Conservation (phyloP, 2,797 vertebrate species). For the Rhinella marina region DNA sequence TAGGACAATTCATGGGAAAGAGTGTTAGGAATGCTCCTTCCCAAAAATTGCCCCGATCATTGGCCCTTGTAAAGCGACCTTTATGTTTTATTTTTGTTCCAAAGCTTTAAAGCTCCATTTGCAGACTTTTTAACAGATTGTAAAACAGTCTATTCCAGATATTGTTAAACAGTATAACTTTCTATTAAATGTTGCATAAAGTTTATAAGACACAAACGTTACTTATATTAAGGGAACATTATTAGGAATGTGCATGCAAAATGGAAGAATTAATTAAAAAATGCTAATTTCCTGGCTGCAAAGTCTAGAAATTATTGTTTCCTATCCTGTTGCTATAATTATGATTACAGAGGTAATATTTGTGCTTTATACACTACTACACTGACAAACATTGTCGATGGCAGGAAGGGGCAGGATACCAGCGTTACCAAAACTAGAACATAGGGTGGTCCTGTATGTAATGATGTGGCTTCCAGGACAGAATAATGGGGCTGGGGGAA, state of each 20-base stretch:
- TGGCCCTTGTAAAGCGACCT: neutral
- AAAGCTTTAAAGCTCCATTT: constrained; percentile 22
- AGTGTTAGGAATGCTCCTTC: too few relatives aligned
- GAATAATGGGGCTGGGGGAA: neutral
- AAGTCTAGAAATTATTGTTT: neutral
- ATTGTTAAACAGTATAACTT: constrained; percentile 19
- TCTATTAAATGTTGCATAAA: constrained; percentile 10
- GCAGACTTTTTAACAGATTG: constrained; percentile 12
- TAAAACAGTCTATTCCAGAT: constrained; percentile 40
- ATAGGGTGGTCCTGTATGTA: neutral
- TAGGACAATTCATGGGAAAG: too few relatives aligned
- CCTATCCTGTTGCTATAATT: neutral
- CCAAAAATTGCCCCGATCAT: too few relatives aligned
- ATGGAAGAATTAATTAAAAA: neutral
- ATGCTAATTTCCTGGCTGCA: constrained; percentile 2
- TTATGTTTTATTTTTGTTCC: constrained; percentile 4
- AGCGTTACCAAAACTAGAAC: neutral
- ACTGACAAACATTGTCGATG: neutral
- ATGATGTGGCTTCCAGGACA: neutral
- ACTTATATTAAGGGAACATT: constrained; percentile 12
- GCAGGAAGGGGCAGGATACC: neutral
- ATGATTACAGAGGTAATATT: neutral
- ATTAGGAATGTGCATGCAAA: constrained; percentile 3
- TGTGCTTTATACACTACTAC: neutral
- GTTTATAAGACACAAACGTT: neutral